These are phyloP conservation scores for Chrysogorgia sp. DNA, from an alignment of 92 coral and sea anemone species.

Conservation along the genomic window DNA sequence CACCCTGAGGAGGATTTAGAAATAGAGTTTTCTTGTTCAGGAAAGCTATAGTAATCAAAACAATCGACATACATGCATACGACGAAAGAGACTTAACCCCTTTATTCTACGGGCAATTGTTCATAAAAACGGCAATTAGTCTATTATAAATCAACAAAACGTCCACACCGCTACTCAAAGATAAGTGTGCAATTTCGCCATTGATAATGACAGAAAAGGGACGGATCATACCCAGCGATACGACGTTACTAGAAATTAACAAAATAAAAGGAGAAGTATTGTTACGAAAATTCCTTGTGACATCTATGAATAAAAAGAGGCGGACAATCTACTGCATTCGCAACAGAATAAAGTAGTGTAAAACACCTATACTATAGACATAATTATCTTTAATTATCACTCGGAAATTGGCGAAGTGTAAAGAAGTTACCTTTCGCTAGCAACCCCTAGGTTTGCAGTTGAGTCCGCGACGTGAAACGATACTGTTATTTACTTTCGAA, in stretches of 20 bases:
- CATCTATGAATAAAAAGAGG: background rate
- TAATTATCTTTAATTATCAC: conserved; percentile 4
- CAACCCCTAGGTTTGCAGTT: background rate
- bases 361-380: background rate
- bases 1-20: too few species aligned
- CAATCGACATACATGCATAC: background rate
- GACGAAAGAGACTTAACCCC: background rate
- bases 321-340: background rate
- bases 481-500: background rate
- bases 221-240: too few species aligned
- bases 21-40: too few species aligned
- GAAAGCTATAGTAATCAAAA: background rate
- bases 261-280: background rate
- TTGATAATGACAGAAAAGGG: too few species aligned
- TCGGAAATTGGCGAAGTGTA: background rate
- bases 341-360: background rate
- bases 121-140: conserved; percentile 1
- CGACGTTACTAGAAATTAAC: background rate
- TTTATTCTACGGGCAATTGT: background rate
- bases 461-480: too few species aligned
- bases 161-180: conserved; percentile 4
- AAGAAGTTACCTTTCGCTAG: background rate
- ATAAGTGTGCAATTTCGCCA: background rate
- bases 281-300: background rate
- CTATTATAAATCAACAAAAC: background rate